Evolutionary conservation across 1,140 invertebrate species (phyloP).

Genomic region (Drosophila kurseongensis): DNA sequence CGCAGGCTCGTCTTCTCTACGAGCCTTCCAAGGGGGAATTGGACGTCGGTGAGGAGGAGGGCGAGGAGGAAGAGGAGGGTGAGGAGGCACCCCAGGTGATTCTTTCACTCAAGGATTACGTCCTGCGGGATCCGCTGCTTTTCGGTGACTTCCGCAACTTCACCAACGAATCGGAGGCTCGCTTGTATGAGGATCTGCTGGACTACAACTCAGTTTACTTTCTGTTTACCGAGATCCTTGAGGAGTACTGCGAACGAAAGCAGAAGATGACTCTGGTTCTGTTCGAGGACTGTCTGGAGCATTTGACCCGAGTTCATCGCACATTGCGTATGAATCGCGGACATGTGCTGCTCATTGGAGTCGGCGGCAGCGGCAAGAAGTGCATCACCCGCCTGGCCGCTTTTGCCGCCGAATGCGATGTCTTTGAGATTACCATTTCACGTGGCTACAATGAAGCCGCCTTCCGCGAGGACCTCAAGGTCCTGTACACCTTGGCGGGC

Average conservation of each 20-base stretch:
- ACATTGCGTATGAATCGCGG: conserved; percentile 93
- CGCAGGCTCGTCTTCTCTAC: conserved; percentile 53
- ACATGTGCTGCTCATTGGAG: conserved; percentile 93
- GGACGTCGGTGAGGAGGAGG: conserved; percentile 44
- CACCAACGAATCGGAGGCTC: conserved; percentile 89
- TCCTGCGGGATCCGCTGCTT: conserved; percentile 91
- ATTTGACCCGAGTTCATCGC: conserved; percentile 93
- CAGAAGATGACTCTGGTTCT: conserved; percentile 91
- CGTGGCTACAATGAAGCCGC: conserved; percentile 92
- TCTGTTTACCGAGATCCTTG: conserved; percentile 94
- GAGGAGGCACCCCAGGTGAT: conserved; percentile 43
- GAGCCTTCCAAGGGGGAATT: conserved; percentile 45
- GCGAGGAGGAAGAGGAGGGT: conserved; percentile 58
- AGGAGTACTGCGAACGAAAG: conserved; percentile 92
- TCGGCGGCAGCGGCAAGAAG: conserved; percentile 94
- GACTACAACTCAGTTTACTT: conserved; percentile 94
- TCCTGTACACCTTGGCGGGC: conserved; percentile 89
- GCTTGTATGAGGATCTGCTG: conserved; percentile 94
- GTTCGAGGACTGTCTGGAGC: conserved; percentile 95
- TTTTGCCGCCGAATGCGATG: conserved; percentile 90
- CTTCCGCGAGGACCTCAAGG: conserved; percentile 94
- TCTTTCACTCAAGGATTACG: conserved; percentile 77
- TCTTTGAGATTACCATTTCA: conserved; percentile 93
- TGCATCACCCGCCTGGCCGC: conserved; percentile 89
- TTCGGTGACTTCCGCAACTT: conserved; percentile 96